phyloP scores from a whole-genome alignment of 1,140 invertebrate genomes.

The Adoxophyes honmai region DNA sequence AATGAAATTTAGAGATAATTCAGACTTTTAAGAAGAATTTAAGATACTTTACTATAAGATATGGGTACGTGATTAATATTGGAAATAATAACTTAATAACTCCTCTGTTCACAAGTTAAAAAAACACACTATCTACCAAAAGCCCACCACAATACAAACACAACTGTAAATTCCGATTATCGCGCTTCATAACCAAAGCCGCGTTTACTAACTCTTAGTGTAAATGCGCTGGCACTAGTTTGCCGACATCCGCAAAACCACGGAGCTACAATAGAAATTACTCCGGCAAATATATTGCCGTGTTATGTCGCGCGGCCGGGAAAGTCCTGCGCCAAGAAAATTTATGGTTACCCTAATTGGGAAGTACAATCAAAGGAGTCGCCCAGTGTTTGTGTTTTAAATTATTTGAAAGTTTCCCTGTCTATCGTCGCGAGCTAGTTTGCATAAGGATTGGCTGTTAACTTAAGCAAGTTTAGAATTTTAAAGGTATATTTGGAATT shows the following conservation, averaged over 20 bases:
- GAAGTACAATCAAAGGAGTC: constrained; percentile 3
- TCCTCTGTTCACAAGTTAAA: no score
- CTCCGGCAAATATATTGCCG: constrained; percentile 8
- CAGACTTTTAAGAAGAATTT: no score
- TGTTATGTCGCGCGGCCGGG: constrained; percentile 8
- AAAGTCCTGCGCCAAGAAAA: constrained; percentile 6
- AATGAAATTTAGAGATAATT: no score
- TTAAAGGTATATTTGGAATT: no score
- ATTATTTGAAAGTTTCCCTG: not conserved
- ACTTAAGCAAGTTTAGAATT: no score
- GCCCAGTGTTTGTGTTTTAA: not conserved
- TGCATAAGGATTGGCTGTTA: no score
- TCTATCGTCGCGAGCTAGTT: no score
- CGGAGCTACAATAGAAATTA: constrained; percentile 13
- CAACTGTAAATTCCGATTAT: constrained; percentile 1
- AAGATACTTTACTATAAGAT: no score
- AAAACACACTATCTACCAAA: no score
- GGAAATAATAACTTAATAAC: no score
- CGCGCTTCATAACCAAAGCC: constrained; percentile 8
- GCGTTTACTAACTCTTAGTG: constrained; percentile 12
- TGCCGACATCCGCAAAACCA: constrained; percentile 13
- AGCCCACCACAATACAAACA: no score
- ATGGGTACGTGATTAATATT: no score
- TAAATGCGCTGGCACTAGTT: constrained; percentile 1
- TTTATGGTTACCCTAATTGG: constrained; percentile 13